Conservation (phyloP, 2,113 vertebrate genomes). For the Arvicanthis niloticus region DNA sequence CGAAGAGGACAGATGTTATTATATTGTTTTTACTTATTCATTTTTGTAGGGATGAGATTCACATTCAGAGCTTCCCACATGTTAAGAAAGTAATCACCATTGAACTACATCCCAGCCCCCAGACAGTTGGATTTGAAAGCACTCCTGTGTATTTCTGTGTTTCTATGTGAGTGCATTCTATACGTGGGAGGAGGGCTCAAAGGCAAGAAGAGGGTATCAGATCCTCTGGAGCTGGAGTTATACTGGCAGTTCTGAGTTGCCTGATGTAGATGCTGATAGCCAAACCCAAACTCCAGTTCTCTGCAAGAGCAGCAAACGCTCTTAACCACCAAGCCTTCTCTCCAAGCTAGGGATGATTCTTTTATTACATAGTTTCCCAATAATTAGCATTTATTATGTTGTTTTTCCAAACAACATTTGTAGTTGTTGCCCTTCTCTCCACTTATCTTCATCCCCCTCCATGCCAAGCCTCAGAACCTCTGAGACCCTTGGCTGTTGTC, state of each 20-base stretch:
- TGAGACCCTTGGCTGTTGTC: neutral
- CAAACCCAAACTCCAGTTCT: neutral
- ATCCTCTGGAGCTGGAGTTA: neutral
- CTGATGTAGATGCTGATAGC: neutral
- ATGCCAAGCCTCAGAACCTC: neutral
- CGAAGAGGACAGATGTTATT: neutral
- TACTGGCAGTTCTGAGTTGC: neutral
- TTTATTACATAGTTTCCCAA: neutral
- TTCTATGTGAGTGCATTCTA: neutral
- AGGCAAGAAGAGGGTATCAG: neutral
- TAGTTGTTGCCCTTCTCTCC: neutral
- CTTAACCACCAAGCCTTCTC: neutral
- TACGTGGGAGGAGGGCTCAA: neutral
- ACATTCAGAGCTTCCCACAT: neutral
- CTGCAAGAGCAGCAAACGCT: too few species aligned
- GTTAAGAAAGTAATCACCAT: neutral
- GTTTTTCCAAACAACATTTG: too few species aligned
- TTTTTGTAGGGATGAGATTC: neutral
- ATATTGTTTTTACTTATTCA: neutral
- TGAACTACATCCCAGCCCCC: too few species aligned
- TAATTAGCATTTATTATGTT: too few species aligned
- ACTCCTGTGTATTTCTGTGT: neutral
- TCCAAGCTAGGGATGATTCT: neutral
- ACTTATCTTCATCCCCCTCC: neutral
- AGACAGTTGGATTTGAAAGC: neutral